Evolutionary conservation across 1,140 invertebrate genomes (phyloP), one percentile per base, ranked within the genome.

Genomic region (Dendroctonus valens): DNA sequence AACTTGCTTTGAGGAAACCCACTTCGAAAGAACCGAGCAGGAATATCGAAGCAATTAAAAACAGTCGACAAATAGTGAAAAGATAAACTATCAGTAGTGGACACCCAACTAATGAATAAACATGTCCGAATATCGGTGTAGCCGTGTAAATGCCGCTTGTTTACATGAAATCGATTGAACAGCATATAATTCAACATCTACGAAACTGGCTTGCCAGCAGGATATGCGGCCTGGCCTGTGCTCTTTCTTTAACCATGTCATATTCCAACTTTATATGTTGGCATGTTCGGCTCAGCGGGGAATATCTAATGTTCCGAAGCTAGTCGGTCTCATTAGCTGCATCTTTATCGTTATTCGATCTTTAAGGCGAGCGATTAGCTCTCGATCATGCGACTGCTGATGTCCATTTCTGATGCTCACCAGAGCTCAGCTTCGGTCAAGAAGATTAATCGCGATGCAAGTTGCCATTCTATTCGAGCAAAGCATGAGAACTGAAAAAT

Each of bases 141-240:
- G 37, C 58, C 44, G 58, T 59, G 58, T 59, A 59, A 59, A 59
- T 59, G 58, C 40, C 12, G 41, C 58, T 50, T 59, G 58, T 59
- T 59, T 59, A 59, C 58, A 59, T 48, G 58, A 59, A 59, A 59
- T 59, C 50, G 58, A 59, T 59, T 59, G 58, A 59, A 48, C 37
- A 59, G 50, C 58, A 59, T 49, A 49, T 59, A 59, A 59, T 49
- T 49, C 37, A 39, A 54, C 52, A 39, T 54, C 6, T 26, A 26
- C 26, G 26, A 26, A 2, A 26, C 26, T 26, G 26, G 26, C 26
- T 59, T 59, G 44, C 44, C 58, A 49, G 58, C 42, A 39, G 58
- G 58, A 59, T 15, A 44, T 57, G 54, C 41, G 37, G 52, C 38
- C 26, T 26, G 26, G 26, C 26, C 26, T 26, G 26, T 26, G 26